These are phyloP conservation scores for Bufo bufo DNA, from an alignment of 2,113 vertebrate species.

Conservation along the genomic window DNA sequence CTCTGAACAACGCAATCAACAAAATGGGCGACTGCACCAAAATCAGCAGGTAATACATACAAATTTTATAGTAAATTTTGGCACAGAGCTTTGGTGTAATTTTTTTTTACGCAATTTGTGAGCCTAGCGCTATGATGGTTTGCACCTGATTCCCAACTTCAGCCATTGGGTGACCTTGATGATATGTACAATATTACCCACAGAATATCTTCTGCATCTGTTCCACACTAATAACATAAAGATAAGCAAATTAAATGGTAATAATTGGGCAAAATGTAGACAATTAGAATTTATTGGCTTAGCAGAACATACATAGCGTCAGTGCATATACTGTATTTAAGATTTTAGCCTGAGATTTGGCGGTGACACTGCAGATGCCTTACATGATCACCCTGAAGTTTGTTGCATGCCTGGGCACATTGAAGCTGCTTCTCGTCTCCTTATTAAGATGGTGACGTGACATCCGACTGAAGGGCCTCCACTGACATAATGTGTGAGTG, in stretches of 20 bases:
- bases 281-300: neutral
- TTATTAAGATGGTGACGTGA: neutral
- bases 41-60: no score
- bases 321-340: no score
- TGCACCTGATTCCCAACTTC: neutral
- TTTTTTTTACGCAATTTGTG: no score
- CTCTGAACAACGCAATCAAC: no score
- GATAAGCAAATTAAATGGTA: neutral
- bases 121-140: neutral
- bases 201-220: neutral
- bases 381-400: neutral
- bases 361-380: constrained; percentile 5
- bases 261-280: neutral
- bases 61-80: no score
- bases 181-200: neutral
- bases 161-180: no score
- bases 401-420: constrained; percentile 43
- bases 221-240: neutral
- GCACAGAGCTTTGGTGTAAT: no score
- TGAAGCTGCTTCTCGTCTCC: neutral
- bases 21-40: no score
- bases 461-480: constrained; percentile 16
- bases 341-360: neutral
- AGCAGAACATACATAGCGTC: neutral
- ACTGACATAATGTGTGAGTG: constrained; percentile 34